Conservation (phyloP, 2,113 vertebrate species). For the Ceratotherium simum region DNA sequence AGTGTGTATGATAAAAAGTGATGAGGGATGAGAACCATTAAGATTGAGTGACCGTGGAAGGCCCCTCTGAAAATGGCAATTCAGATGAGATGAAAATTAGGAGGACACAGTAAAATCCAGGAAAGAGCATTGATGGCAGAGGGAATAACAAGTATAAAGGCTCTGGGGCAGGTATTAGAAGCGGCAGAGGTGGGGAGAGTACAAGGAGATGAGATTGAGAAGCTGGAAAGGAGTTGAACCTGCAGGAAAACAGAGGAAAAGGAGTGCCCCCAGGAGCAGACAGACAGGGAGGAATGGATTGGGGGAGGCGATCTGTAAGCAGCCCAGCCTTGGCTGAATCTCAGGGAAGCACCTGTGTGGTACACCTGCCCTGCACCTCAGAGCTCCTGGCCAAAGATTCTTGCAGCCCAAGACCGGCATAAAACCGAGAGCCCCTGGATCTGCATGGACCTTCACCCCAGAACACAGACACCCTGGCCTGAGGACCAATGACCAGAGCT, state of each 20-base stretch:
- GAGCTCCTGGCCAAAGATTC: not conserved
- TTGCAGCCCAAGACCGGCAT: not conserved
- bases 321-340: not conserved
- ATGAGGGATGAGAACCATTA: accelerated
- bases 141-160: accelerated
- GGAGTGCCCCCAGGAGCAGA: no score
- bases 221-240: no score
- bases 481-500: accelerated
- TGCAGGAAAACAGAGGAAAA: not conserved
- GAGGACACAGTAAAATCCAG: not conserved
- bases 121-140: accelerated
- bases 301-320: accelerated
- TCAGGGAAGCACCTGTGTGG: not conserved
- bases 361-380: accelerated
- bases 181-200: accelerated
- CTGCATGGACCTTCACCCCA: accelerated
- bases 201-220: accelerated
- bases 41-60: accelerated
- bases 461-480: not conserved
- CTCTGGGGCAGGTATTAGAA: accelerated
- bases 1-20: accelerated
- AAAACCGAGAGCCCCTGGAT: not conserved
- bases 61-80: not conserved
- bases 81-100: not conserved
- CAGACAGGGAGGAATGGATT: accelerated